Percentiles rank a stretch among this genome's conserved stretches.
Evolutionary conservation across 2,888 invertebrate species (phyloP).

Genomic region (Pheosia gnoma): DNA sequence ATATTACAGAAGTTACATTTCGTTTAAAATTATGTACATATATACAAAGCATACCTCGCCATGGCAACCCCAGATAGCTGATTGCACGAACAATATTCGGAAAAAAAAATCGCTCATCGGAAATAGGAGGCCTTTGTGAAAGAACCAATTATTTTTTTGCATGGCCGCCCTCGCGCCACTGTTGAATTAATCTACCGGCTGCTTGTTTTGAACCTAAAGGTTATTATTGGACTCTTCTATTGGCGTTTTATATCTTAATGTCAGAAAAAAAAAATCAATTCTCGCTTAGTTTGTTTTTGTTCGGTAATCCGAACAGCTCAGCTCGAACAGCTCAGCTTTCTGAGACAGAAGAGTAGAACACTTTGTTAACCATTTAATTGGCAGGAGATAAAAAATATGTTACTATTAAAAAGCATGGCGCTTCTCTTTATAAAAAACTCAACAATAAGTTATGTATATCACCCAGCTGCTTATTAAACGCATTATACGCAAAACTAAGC

Average conservation of each 20-base stretch:
- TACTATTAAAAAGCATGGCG: too few species aligned
- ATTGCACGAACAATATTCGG: neutral
- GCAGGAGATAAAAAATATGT: too few species aligned
- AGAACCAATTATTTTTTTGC: conserved; percentile 79
- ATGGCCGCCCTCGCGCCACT: conserved; percentile 69
- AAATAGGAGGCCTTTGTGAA: conserved; percentile 66
- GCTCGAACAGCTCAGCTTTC: too few species aligned
- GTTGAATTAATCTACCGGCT: conserved; percentile 62
- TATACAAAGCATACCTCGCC: too few species aligned
- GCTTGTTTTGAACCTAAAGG: conserved; percentile 61
- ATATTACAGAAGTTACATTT: too few species aligned
- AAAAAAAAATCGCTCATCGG: conserved; percentile 46
- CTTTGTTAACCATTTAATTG: neutral
- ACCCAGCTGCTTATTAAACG: conserved; percentile 2
- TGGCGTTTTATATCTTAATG: conserved; percentile 28
- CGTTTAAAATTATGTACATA: too few species aligned
- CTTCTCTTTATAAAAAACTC: neutral
- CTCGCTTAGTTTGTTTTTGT: conserved; percentile 13
- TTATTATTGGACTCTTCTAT: conserved; percentile 42
- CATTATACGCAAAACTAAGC: conserved; percentile 15
- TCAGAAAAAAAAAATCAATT: conserved; percentile 25
- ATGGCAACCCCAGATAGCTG: too few species aligned
- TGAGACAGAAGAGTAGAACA: neutral
- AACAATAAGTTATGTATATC: neutral
- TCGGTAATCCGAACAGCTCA: too few species aligned